phyloP scores from a whole-genome alignment of 2,888 invertebrate genomes.

The Parthenolecanium corni region DNA sequence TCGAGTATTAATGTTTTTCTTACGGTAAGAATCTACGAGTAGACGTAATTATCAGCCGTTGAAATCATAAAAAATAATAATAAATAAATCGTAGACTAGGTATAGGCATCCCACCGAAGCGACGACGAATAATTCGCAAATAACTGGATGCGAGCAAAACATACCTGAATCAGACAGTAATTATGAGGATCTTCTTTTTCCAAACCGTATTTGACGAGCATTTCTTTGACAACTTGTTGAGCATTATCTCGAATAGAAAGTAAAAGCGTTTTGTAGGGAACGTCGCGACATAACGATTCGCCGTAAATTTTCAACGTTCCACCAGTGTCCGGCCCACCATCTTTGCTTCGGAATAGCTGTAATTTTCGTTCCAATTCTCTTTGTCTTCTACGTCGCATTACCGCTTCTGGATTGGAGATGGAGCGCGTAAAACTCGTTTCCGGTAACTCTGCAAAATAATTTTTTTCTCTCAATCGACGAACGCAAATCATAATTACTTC shows the following conservation, averaged over 20 bases:
- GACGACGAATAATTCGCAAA: no score
- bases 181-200: conserved; percentile 78
- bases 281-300: conserved; percentile 86
- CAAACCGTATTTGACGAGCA: conserved; percentile 92
- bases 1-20: no score
- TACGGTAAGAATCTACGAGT: no score
- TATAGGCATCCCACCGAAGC: no score
- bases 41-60: no score
- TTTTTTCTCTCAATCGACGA: no score
- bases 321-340: conserved; percentile 89
- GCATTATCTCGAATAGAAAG: conserved; percentile 88
- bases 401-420: conserved; percentile 98
- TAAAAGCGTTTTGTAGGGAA: conserved; percentile 94
- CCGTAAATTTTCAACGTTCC: conserved; percentile 92
- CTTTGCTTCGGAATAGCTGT: conserved; percentile 88
- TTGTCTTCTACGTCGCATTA: conserved; percentile 91
- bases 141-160: no score
- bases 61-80: no score
- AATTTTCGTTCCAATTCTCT: conserved; percentile 93
- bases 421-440: conserved; percentile 97
- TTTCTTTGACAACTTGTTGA: conserved; percentile 84
- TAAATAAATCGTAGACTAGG: no score
- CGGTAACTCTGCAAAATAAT: conserved; percentile 61
- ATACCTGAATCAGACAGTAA: conserved; percentile 90
- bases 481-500: no score